phyloP scores from a whole-genome alignment of 1,140 invertebrate genomes.

The Apis mellifera region DNA sequence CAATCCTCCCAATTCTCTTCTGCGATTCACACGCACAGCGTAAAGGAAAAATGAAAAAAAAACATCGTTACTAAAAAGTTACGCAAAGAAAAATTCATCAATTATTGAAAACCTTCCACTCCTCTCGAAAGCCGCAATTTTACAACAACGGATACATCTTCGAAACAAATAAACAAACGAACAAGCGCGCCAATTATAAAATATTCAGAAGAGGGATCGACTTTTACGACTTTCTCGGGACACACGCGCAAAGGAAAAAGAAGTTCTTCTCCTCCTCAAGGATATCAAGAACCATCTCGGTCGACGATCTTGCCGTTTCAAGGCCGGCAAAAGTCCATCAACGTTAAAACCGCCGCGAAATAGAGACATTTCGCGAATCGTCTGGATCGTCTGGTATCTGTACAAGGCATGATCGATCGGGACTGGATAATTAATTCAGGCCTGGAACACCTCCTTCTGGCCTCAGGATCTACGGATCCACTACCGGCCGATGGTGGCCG shows the following conservation, averaged over 20 bases:
- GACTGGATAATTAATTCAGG: constrained; percentile 46
- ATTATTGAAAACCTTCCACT: too few relatives aligned
- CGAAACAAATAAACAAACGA: too few relatives aligned
- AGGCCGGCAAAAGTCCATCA: constrained; percentile 18
- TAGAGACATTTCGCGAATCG: constrained; percentile 35
- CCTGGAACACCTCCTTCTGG: constrained; percentile 26
- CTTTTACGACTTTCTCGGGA: not conserved
- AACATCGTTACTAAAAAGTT: too few relatives aligned
- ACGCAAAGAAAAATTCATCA: too few relatives aligned
- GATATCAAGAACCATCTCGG: constrained; percentile 4
- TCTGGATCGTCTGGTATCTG: not conserved
- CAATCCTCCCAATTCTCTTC: too few relatives aligned
- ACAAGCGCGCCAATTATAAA: not conserved
- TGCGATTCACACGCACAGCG: not conserved
- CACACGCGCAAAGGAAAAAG: not conserved
- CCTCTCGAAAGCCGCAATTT: too few relatives aligned
- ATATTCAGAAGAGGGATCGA: not conserved
- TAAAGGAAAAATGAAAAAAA: too few relatives aligned
- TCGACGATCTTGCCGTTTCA: constrained; percentile 16
- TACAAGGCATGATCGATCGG: constrained; percentile 36
- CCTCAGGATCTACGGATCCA: constrained; percentile 14
- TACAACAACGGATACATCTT: not conserved
- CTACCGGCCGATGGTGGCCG: not conserved
- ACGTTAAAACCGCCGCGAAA: not conserved
- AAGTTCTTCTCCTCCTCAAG: constrained; percentile 13